These are phyloP conservation scores for Leptinotarsa tumamoca DNA, from an alignment of 2,888 invertebrate genomes.

Conservation along the genomic window DNA sequence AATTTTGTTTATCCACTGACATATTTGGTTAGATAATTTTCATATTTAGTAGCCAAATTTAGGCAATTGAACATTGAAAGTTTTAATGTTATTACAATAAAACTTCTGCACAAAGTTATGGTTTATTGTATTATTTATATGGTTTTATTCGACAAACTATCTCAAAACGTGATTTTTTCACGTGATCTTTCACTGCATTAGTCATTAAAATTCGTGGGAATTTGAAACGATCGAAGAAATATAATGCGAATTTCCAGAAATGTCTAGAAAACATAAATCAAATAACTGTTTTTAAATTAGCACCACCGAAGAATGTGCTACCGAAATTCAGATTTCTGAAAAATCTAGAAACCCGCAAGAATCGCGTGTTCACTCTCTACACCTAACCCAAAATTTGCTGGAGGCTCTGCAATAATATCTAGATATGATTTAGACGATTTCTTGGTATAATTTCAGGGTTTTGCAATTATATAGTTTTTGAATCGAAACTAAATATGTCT, in stretches of 20 bases:
- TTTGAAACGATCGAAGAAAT: not conserved
- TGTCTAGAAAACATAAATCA: slow-evolving; percentile 9
- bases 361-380: slow-evolving; percentile 41
- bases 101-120: no score
- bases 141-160: no score
- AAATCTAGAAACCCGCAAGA: slow-evolving; percentile 37
- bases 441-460: slow-evolving; percentile 40
- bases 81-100: no score
- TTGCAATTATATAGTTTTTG: slow-evolving; percentile 48
- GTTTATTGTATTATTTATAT: no score
- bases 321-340: slow-evolving; percentile 20
- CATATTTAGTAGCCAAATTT: no score
- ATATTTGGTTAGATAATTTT: no score
- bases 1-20: no score
- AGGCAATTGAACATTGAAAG: no score
- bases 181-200: no score
- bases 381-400: slow-evolving; percentile 39
- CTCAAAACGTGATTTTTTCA: no score
- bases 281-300: slow-evolving; percentile 34
- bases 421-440: slow-evolving; percentile 35
- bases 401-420: slow-evolving; percentile 35
- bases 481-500: slow-evolving; percentile 48
- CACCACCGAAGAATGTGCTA: slow-evolving; percentile 27
- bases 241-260: not conserved
- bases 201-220: not conserved